phyloP scores from a whole-genome alignment of 2,888 invertebrate genomes.

The Lissocephala sabroskyi region DNA sequence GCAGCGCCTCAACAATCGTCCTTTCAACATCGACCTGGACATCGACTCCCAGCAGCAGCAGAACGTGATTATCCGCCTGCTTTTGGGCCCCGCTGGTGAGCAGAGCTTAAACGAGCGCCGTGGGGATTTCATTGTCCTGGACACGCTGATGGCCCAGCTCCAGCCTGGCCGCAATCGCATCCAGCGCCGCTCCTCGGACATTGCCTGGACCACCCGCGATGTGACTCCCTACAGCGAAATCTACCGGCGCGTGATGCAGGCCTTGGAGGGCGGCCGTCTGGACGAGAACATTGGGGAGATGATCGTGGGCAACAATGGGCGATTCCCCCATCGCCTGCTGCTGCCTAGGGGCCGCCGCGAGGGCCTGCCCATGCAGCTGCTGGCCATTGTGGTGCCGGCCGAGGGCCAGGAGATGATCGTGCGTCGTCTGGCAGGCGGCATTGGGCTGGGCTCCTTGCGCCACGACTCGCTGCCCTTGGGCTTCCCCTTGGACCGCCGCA shows the following conservation, averaged over 20 bases:
- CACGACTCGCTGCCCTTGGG: constrained; percentile 50
- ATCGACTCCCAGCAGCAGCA: constrained; percentile 76
- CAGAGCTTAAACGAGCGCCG: constrained; percentile 66
- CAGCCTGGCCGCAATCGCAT: constrained; percentile 73
- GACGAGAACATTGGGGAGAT: constrained; percentile 63
- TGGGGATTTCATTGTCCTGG: constrained; percentile 78
- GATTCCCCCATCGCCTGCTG: constrained; percentile 77
- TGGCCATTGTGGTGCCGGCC: constrained; percentile 76
- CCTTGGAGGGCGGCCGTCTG: constrained; percentile 67
- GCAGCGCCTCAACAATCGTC: constrained; percentile 79
- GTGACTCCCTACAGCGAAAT: constrained; percentile 72
- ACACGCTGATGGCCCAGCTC: constrained; percentile 76
- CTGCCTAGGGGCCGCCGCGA: constrained; percentile 77
- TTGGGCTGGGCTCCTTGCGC: constrained; percentile 36
- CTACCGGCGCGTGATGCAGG: constrained; percentile 73
- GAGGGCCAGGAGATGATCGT: constrained; percentile 21
- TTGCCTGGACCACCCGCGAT: constrained; percentile 75
- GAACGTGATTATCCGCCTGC: constrained; percentile 77
- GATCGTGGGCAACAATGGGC: constrained; percentile 69
- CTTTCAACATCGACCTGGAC: constrained; percentile 77
- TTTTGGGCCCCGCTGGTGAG: constrained; percentile 81
- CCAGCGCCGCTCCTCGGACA: constrained; percentile 49
- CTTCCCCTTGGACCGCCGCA: constrained; percentile 55
- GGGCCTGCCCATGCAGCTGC: constrained; percentile 77
- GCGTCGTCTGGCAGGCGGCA: constrained; percentile 23